phyloP scores from a whole-genome alignment of 2,797 vertebrate species.

The Anolis apletophallus region DNA sequence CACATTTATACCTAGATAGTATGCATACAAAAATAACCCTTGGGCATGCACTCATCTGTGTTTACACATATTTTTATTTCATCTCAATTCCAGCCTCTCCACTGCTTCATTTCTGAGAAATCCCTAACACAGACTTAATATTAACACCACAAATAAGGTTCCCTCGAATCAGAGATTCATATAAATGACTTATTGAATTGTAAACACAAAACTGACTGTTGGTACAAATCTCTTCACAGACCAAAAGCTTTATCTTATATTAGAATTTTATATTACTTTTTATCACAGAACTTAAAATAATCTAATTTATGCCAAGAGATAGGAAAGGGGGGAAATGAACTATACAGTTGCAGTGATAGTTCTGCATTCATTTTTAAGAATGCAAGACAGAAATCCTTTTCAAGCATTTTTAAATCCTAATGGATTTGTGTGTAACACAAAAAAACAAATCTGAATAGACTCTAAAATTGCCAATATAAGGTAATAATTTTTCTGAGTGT shows the following conservation, averaged over 20 bases:
- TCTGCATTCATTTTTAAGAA: constrained; percentile 9
- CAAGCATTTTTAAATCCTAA: neutral
- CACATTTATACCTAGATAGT: neutral
- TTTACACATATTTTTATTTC: constrained; percentile 16
- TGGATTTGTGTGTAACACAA: neutral
- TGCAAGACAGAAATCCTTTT: constrained; percentile 1
- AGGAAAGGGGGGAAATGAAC: neutral
- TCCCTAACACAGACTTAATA: neutral
- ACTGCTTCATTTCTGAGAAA: constrained; percentile 17
- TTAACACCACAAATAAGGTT: constrained; percentile 34
- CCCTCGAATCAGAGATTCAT: constrained; percentile 24
- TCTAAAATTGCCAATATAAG: neutral
- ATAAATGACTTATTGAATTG: constrained; percentile 26
- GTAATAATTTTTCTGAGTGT: neutral
- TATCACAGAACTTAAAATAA: constrained; percentile 19
- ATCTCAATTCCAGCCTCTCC: neutral
- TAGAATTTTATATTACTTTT: constrained; percentile 7
- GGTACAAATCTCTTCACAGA: constrained; percentile 13
- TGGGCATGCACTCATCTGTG: constrained; percentile 14
- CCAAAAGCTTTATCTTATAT: constrained; percentile 13
- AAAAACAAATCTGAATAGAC: neutral
- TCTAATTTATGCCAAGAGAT: constrained; percentile 3
- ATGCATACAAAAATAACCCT: neutral
- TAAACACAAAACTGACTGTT: constrained; percentile 15
- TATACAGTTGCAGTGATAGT: neutral